Evolutionary conservation across 2,113 vertebrate species (phyloP).

Genomic region (Gallinago undulata): DNA sequence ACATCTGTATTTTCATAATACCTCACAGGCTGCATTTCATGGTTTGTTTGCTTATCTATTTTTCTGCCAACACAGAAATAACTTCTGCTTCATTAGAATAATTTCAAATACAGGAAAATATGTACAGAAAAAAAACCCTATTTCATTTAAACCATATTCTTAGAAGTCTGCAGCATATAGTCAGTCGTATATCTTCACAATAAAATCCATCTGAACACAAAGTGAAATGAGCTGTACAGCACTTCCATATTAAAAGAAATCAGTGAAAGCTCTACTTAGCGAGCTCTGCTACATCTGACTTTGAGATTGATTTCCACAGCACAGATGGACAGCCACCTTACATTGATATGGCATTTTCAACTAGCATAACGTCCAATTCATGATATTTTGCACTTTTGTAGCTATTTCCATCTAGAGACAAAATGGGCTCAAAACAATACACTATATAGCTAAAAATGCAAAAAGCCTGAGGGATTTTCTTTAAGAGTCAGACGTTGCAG

Average conservation of each 20-base stretch:
- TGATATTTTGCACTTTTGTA: neutral
- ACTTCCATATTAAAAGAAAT: conserved; percentile 9
- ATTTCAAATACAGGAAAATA: neutral
- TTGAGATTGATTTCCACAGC: neutral
- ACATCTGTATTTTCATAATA: neutral
- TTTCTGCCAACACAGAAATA: neutral
- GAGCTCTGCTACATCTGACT: neutral
- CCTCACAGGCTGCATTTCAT: neutral
- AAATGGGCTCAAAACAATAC: neutral
- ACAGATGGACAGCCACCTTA: neutral
- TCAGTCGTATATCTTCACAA: neutral
- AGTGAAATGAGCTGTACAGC: neutral
- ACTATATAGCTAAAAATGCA: neutral
- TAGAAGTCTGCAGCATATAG: neutral
- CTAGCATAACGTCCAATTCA: neutral
- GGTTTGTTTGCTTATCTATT: neutral
- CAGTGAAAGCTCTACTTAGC: neutral
- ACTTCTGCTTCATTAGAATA: conserved; percentile 7
- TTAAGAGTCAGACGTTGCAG: neutral
- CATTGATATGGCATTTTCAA: neutral
- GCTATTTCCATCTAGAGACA: neutral
- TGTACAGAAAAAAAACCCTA: neutral
- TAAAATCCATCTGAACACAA: neutral
- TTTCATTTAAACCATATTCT: neutral
- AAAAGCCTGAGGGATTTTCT: neutral